Evolutionary conservation across 2,888 invertebrate species (phyloP).

Genomic region (Scaptomyza parva): DNA sequence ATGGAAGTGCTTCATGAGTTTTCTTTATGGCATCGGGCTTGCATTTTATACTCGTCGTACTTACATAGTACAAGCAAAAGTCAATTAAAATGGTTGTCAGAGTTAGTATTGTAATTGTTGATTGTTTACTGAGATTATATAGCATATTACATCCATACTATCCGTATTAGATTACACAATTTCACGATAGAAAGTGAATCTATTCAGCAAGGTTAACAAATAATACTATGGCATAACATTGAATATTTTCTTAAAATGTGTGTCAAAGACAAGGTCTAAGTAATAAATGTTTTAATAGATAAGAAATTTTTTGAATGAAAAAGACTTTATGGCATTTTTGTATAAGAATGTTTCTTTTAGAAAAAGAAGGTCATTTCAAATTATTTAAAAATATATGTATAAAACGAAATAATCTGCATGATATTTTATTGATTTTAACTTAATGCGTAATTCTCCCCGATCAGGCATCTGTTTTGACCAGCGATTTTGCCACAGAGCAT

Average conservation of each 20-base stretch:
- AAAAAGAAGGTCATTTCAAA: no score
- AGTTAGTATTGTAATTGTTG: neutral
- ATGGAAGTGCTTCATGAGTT: conserved; percentile 19
- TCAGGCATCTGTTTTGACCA: conserved; percentile 16
- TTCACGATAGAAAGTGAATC: conserved; percentile 21
- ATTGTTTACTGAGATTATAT: conserved; percentile 10
- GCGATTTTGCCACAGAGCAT: neutral
- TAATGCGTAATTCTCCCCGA: conserved; percentile 9
- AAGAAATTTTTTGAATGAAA: neutral
- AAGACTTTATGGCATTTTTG: no score
- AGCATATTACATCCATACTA: neutral
- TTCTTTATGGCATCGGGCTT: conserved; percentile 16
- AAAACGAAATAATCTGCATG: neutral
- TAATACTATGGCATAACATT: conserved; percentile 15
- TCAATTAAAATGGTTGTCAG: neutral
- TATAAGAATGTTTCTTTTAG: no score
- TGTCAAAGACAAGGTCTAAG: no score
- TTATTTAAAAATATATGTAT: neutral
- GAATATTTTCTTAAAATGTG: neutral
- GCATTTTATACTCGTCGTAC: conserved; percentile 2
- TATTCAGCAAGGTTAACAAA: conserved; percentile 1
- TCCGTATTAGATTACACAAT: neutral
- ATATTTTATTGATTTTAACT: no score
- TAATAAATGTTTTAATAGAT: no score
- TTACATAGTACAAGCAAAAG: conserved; percentile 1